Evolutionary conservation across 1,140 invertebrate genomes (phyloP), one percentile per base, ranked within the genome.

Genomic region (Atta cephalotes): DNA sequence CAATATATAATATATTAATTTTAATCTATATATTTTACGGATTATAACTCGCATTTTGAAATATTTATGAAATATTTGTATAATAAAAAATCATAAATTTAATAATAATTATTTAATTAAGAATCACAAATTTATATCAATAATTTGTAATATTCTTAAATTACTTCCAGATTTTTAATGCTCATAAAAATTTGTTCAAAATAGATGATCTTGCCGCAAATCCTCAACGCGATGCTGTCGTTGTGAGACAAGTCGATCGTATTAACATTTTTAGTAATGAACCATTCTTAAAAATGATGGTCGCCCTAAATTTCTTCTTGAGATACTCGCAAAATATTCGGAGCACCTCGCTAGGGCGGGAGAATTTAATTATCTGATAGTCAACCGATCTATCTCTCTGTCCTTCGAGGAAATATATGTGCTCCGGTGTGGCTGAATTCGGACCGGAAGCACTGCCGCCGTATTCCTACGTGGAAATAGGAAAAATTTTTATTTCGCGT

Each of bases 351-450:
- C 21, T 53, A 76, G 70, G 65, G 87, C 88, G 85, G 86, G 88
- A 81, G 88, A 90, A 93, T 93, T 93, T 92, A 92, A 93, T 93
- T 92, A 92, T 92, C 91, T 91, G 91, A 92, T 93, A 90, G 90
- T 78, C 86, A 88, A 84, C 91, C 88, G 91, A 93, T 91, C 77
- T 92, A 92, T 91, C 88, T 86, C 70, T 74, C 78, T 60, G 81
- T 66, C 85, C 68, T 35, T 49, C 71, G 82, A 88, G 87, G 53
- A 91, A 86, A 89, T 87, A 87, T 89, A 91, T 65, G 72, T 79
- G 60, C 66, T 63, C 49, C 80, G 21, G 58, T 51, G 49, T 25
- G 82, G 76, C 66, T 79, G 62, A 68, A 89, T 71, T 89, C 76
- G 77, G 87, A 86, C 66, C 88, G 88, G 88, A 90, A 90, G 88